Evolutionary conservation across 2,888 invertebrate genomes (phyloP).

Genomic region (Leuctra nigra): DNA sequence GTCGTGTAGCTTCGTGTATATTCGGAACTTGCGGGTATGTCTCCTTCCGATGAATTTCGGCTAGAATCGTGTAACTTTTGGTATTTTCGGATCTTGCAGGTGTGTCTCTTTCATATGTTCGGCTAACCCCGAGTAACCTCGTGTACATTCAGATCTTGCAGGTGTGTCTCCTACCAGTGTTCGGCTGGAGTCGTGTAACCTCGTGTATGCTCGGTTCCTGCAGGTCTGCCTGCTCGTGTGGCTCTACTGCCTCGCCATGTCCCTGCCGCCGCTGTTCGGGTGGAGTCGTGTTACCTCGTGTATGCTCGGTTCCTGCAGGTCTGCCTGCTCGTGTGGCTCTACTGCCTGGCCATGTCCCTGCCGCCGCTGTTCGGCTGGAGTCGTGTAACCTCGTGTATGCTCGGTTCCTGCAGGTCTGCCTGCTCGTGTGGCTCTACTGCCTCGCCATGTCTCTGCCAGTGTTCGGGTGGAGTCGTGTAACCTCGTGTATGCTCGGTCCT

Average conservation of each 20-base stretch:
- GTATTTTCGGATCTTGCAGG: constrained; percentile 45
- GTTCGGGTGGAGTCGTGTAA: too few species aligned
- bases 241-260: constrained; percentile 40
- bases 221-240: constrained; percentile 40
- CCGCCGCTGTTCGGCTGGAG: constrained; percentile 46
- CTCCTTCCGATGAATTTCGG: constrained; percentile 44
- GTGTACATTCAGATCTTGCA: constrained; percentile 45
- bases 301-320: constrained; percentile 35
- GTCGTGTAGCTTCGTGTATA: too few species aligned
- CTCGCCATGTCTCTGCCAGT: too few species aligned
- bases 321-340: constrained; percentile 41
- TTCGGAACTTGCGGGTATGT: too few species aligned
- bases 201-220: too few species aligned
- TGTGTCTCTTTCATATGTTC: constrained; percentile 47
- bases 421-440: constrained; percentile 50
- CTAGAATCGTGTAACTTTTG: constrained; percentile 43
- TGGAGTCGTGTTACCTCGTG: constrained; percentile 39
- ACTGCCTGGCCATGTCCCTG: constrained; percentile 39
- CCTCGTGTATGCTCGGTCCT: too few species aligned
- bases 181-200: constrained; percentile 44
- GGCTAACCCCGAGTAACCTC: constrained; percentile 44
- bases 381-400: constrained; percentile 41
- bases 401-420: constrained; percentile 46
- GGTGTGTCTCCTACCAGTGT: constrained; percentile 42
- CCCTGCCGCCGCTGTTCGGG: constrained; percentile 43